Evolutionary conservation across 2,113 vertebrate genomes (phyloP).

Genomic region (Oxygymnocypris stewartii): DNA sequence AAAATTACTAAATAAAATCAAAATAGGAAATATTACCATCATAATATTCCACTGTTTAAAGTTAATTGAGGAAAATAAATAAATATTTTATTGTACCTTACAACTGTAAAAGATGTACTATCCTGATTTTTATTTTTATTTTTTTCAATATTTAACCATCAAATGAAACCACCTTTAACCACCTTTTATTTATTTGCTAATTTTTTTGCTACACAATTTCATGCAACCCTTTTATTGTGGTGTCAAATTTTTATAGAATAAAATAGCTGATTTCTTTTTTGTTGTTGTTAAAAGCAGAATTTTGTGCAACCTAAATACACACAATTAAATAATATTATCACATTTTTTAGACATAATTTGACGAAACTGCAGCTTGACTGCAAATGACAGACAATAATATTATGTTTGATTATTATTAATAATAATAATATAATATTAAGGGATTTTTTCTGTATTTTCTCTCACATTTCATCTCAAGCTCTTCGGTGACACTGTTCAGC

Average conservation of each 20-base stretch:
- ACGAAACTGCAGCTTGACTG: not conserved
- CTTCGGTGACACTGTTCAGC: not conserved
- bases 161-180: too few species aligned
- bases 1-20: not conserved
- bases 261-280: not conserved
- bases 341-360: not conserved
- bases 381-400: not conserved
- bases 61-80: too few species aligned
- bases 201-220: too few species aligned
- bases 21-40: not conserved
- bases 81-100: too few species aligned
- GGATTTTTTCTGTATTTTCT: not conserved
- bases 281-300: not conserved
- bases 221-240: not conserved
- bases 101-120: not conserved
- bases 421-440: not conserved
- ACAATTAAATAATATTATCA: not conserved
- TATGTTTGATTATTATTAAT: too few species aligned
- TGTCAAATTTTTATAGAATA: not conserved
- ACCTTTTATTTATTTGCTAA: not conserved
- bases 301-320: not conserved
- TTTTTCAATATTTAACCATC: not conserved
- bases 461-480: not conserved
- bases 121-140: not conserved
- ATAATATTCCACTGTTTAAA: not conserved